These are phyloP conservation scores for Alcis repandata DNA, from an alignment of 2,888 invertebrate genomes.

Conservation along the genomic window DNA sequence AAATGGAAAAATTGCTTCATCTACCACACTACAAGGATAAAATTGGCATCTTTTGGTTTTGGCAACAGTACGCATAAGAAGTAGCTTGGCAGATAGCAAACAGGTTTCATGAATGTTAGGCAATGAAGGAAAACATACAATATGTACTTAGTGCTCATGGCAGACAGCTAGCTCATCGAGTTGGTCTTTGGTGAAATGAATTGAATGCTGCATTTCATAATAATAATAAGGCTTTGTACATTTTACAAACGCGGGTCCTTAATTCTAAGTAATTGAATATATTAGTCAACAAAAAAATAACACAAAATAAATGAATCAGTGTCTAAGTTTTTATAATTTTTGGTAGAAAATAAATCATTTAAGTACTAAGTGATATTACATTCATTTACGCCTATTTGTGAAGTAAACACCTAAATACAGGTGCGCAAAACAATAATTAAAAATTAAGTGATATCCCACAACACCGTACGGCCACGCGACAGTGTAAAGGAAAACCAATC, in stretches of 20 bases:
- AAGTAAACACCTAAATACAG: constrained; percentile 60
- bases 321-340: constrained; percentile 78
- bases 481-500: background rate
- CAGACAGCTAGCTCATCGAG: constrained; percentile 8
- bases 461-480: background rate
- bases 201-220: constrained; percentile 44
- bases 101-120: background rate
- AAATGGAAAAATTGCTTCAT: constrained; percentile 20
- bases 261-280: constrained; percentile 68
- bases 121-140: background rate
- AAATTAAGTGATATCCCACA: constrained; percentile 24
- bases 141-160: constrained; percentile 3
- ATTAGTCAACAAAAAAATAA: constrained; percentile 75
- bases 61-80: constrained; percentile 67
- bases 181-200: constrained; percentile 76
- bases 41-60: constrained; percentile 72
- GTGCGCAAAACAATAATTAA: constrained; percentile 44
- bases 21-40: constrained; percentile 44
- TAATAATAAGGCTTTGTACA: constrained; percentile 24
- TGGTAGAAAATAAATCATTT: constrained; percentile 76
- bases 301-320: constrained; percentile 66
- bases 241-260: constrained; percentile 47
- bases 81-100: background rate
- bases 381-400: constrained; percentile 72
- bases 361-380: constrained; percentile 78